Percentiles rank a stretch among this genome's conserved stretches.
Conservation (phyloP, 2,113 vertebrate genomes). For the Ctenomys sociabilis region DNA sequence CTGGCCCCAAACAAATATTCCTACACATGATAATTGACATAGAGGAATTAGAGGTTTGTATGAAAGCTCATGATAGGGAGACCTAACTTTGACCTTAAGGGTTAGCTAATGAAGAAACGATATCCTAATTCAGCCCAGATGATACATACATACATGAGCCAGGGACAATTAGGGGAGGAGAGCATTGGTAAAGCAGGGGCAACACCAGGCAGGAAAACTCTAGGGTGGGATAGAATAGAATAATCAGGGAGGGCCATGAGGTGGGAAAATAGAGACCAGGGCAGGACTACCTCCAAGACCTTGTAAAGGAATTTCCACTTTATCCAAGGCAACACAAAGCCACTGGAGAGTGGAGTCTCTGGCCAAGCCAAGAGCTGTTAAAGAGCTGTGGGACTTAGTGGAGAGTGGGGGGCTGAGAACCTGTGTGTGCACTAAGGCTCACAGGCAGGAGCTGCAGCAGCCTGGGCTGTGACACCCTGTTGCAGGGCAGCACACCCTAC, state of each 20-base stretch:
- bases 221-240: not conserved
- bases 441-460: not conserved
- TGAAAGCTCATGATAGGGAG: not conserved
- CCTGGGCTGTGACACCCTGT: not conserved
- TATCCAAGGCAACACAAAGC: not conserved
- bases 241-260: not conserved
- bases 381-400: not conserved
- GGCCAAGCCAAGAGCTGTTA: not conserved
- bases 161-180: not conserved
- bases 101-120: slow-evolving; percentile 30
- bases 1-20: not conserved
- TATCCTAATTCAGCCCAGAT: not conserved
- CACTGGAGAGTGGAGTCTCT: not conserved
- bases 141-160: not conserved
- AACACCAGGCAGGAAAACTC: not conserved
- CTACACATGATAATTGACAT: not conserved
- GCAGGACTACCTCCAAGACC: not conserved
- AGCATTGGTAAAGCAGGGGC: not conserved
- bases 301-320: not conserved
- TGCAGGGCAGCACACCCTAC: not conserved
- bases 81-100: not conserved
- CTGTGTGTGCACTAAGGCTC: not conserved
- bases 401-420: not conserved
- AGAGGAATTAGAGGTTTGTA: not conserved
- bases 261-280: not conserved